phyloP scores from a whole-genome alignment of 2,113 vertebrate species.

The Trematomus loennbergii region DNA sequence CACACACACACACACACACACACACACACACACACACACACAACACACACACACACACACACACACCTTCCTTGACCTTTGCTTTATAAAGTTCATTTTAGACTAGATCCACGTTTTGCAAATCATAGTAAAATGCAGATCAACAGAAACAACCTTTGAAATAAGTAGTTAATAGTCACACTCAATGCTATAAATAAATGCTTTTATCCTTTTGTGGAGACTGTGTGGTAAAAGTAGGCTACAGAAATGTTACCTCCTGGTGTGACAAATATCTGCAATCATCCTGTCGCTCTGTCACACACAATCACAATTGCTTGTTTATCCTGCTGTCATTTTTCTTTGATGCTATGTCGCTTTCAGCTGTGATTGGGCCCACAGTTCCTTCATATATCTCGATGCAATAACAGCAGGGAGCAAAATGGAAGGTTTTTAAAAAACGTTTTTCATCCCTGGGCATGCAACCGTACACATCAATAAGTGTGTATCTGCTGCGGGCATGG shows the following conservation, averaged over 20 bases:
- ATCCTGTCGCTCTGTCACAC: constrained; percentile 44
- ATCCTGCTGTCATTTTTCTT: constrained; percentile 59
- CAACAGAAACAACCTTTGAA: constrained; percentile 1
- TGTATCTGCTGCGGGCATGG: constrained; percentile 3
- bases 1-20: too few relatives aligned
- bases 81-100: constrained; percentile 20
- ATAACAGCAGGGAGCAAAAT: constrained; percentile 55
- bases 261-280: constrained; percentile 64
- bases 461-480: constrained; percentile 34
- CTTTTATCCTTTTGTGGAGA: constrained; percentile 19
- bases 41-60: constrained; percentile 9
- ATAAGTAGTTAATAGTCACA: constrained; percentile 4
- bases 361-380: constrained; percentile 34
- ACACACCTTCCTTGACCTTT: constrained; percentile 28
- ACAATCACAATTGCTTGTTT: constrained; percentile 49
- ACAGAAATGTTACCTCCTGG: constrained; percentile 49
- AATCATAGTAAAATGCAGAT: constrained; percentile 15
- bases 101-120: background rate
- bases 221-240: constrained; percentile 44
- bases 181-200: constrained; percentile 34
- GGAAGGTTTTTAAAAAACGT: constrained; percentile 29
- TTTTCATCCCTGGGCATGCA: constrained; percentile 24
- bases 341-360: constrained; percentile 30
- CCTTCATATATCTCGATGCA: constrained; percentile 21
- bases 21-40: too few relatives aligned